Conservation (phyloP, 1,140 invertebrate genomes). For the Trichoplusia ni region DNA sequence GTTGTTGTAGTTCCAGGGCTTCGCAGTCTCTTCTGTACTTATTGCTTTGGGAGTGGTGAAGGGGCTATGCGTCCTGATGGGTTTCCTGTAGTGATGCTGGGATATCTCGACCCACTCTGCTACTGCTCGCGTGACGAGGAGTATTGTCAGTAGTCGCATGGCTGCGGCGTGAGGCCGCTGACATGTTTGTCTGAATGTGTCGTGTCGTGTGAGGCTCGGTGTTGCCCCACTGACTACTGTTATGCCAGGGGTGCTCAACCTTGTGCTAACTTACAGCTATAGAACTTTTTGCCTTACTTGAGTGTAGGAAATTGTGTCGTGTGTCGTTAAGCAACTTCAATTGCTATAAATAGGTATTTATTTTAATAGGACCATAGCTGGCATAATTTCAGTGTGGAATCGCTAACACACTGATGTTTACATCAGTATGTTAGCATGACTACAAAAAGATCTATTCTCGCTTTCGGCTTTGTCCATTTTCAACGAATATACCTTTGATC, state of each 20-base stretch:
- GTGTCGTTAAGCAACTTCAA: too few relatives aligned
- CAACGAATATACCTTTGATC: too few relatives aligned
- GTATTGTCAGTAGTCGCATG: conserved; percentile 47
- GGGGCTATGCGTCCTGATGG: conserved; percentile 11
- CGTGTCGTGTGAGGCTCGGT: conserved; percentile 22
- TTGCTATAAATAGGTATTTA: too few relatives aligned
- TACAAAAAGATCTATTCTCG: too few relatives aligned
- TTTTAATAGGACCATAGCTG: too few relatives aligned
- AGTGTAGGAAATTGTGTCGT: too few relatives aligned
- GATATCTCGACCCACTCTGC: conserved; percentile 72
- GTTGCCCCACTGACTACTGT: conserved; percentile 27
- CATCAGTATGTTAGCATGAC: too few relatives aligned
- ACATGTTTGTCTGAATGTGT: conserved; percentile 35
- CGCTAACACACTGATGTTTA: too few relatives aligned
- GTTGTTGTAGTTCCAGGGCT: conserved; percentile 15
- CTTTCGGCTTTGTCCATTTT: too few relatives aligned
- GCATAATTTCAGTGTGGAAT: too few relatives aligned
- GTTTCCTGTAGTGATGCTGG: conserved; percentile 58
- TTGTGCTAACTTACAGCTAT: too few relatives aligned
- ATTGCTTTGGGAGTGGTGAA: not conserved
- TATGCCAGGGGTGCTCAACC: conserved; percentile 43
- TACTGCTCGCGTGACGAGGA: conserved; percentile 39
- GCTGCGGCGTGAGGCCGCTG: conserved; percentile 12
- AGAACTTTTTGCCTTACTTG: too few relatives aligned
- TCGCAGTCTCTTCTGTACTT: not conserved